These are phyloP conservation scores for Ctenosaura bakeri DNA, from an alignment of 2,797 vertebrate genomes.

Conservation along the genomic window DNA sequence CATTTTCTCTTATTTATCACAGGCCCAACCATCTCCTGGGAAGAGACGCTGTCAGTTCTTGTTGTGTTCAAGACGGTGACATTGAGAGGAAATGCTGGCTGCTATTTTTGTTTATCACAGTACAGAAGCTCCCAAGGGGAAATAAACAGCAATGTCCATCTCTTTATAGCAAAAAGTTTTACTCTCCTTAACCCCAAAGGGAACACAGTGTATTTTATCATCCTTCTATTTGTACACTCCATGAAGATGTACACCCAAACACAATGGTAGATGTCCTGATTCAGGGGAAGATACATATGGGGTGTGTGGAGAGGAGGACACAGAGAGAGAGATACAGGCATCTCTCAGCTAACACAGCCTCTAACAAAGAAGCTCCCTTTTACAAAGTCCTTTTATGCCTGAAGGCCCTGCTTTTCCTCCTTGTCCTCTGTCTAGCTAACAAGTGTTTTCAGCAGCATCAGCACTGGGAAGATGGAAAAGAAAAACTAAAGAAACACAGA, in stretches of 20 bases:
- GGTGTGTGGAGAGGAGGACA: no score
- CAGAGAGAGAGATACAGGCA: no score
- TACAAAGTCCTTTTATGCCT: no score
- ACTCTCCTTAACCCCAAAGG: constrained; percentile 37
- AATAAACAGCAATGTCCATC: constrained; percentile 42
- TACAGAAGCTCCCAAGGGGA: constrained; percentile 20
- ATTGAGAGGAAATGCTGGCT: constrained; percentile 31
- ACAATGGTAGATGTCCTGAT: constrained; percentile 51
- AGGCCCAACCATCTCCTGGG: constrained; percentile 43
- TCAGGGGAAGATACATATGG: neutral
- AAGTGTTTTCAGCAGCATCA: no score
- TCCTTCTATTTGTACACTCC: constrained; percentile 31
- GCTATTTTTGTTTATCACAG: constrained; percentile 50
- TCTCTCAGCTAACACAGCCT: no score
- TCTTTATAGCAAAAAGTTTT: constrained; percentile 6
- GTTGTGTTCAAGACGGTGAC: constrained; percentile 47
- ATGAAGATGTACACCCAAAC: constrained; percentile 43
- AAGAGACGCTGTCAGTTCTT: constrained; percentile 55
- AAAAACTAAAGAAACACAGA: neutral
- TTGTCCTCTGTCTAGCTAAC: no score
- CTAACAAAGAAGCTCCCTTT: no score
- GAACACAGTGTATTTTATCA: constrained; percentile 27
- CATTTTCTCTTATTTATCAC: constrained; percentile 39
- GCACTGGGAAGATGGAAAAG: no score
- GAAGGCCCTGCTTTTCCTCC: no score